Percentiles rank a stretch among this genome's conserved stretches.
phyloP scores from a whole-genome alignment of 2,888 invertebrate species.

The Lamellibrachia satsuma region DNA sequence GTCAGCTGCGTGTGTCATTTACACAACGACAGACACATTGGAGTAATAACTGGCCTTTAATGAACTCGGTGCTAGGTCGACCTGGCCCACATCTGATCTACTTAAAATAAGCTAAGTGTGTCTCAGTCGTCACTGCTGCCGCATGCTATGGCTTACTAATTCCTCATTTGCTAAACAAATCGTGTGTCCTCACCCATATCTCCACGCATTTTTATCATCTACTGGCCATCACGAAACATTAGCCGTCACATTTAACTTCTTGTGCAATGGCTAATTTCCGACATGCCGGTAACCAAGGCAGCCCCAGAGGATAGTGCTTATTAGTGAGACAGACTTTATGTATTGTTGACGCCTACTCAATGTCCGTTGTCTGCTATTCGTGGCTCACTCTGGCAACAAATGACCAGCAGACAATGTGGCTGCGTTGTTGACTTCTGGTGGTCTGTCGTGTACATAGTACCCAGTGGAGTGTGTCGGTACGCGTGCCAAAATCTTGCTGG shows the following conservation, averaged over 20 bases:
- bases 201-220: not conserved
- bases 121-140: not conserved
- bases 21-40: not conserved
- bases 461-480: not conserved
- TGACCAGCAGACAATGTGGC: constrained; percentile 3
- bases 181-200: not conserved
- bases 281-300: not conserved
- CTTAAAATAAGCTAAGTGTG: not conserved
- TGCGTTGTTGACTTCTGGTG: not conserved
- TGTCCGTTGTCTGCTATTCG: not conserved
- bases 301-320: not conserved
- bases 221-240: not conserved
- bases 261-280: not conserved
- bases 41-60: not conserved
- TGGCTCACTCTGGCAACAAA: not conserved
- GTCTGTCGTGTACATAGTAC: not conserved
- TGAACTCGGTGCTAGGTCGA: not conserved
- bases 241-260: not conserved
- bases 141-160: not conserved
- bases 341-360: not conserved
- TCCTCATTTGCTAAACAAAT: not conserved
- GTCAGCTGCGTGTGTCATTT: not conserved
- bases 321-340: not conserved
- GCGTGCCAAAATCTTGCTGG: not conserved
- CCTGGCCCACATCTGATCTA: not conserved